Percentiles rank a stretch among this genome's conserved stretches.
These are phyloP conservation scores for Phrynocephalus forsythii DNA, from an alignment of 2,797 vertebrate species.

Conservation along the genomic window DNA sequence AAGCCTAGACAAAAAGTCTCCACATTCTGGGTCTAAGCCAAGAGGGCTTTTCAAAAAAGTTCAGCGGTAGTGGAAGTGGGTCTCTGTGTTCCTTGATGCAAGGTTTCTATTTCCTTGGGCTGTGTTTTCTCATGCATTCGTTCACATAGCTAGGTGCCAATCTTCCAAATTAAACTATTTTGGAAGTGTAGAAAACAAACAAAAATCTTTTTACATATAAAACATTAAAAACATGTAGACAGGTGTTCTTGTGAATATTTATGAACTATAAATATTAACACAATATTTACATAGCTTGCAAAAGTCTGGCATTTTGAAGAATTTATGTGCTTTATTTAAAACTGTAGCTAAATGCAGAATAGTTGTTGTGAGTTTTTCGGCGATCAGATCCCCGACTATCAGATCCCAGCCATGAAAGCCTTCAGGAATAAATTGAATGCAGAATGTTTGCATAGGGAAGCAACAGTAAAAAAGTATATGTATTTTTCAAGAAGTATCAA, in stretches of 20 bases:
- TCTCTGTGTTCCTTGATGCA: not conserved
- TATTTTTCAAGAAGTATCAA: not conserved
- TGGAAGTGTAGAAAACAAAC: not conserved
- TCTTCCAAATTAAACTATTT: constrained; percentile 2
- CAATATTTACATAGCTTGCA: not conserved
- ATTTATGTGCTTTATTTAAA: constrained; percentile 7
- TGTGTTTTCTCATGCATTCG: not conserved
- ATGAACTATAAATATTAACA: not conserved
- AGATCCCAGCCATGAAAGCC: too few species aligned
- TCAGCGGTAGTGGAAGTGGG: not conserved
- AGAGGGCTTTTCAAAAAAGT: not conserved
- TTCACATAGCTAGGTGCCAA: not conserved
- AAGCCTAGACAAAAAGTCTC: too few species aligned
- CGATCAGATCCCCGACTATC: too few species aligned
- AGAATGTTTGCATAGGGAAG: not conserved
- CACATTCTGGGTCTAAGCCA: too few species aligned
- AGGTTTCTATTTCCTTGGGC: not conserved
- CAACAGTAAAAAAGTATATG: not conserved
- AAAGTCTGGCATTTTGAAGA: constrained; percentile 2
- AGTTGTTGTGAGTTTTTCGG: too few species aligned
- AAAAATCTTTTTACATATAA: not conserved
- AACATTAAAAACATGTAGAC: not conserved
- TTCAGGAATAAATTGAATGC: not conserved
- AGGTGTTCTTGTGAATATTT: constrained; percentile 32
- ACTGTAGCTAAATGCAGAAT: not conserved